phyloP scores from a whole-genome alignment of 2,113 vertebrate genomes.

The Campylomormyrus numenius region DNA sequence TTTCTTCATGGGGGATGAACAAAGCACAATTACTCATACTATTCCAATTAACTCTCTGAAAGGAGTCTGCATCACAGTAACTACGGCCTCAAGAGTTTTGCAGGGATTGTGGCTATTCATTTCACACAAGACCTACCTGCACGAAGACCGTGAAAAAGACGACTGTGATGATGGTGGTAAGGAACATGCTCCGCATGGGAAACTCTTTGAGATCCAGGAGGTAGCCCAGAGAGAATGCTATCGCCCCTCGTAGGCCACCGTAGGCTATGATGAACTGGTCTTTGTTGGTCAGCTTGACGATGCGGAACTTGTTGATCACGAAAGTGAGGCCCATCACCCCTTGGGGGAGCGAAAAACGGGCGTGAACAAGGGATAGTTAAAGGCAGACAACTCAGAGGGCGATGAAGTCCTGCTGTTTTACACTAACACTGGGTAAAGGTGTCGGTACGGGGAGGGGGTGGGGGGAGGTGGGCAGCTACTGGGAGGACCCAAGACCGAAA shows the following conservation, averaged over 20 bases:
- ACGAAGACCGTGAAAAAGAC: conserved; percentile 99
- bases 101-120: background rate
- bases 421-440: background rate
- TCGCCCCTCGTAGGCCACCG: conserved; percentile 89
- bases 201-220: conserved; percentile 68
- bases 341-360: conserved; percentile 39
- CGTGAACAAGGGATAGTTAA: background rate
- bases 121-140: conserved; percentile 64
- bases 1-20: background rate
- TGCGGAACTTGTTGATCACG: conserved; percentile 95
- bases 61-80: background rate
- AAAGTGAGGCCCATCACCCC: conserved; percentile 86
- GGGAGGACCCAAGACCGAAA: background rate
- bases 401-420: background rate
- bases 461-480: background rate
- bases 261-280: conserved; percentile 98
- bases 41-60: background rate
- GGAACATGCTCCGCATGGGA: conserved; percentile 78
- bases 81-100: background rate
- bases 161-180: conserved; percentile 94
- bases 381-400: background rate
- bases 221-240: conserved; percentile 91
- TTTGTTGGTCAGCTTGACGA: conserved; percentile 90
- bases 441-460: background rate
- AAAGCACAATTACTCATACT: background rate